Percentiles rank a stretch among this genome's conserved stretches.
These are phyloP conservation scores for Amblyraja radiata DNA, from an alignment of 2,797 vertebrate species.

Conservation along the genomic window DNA sequence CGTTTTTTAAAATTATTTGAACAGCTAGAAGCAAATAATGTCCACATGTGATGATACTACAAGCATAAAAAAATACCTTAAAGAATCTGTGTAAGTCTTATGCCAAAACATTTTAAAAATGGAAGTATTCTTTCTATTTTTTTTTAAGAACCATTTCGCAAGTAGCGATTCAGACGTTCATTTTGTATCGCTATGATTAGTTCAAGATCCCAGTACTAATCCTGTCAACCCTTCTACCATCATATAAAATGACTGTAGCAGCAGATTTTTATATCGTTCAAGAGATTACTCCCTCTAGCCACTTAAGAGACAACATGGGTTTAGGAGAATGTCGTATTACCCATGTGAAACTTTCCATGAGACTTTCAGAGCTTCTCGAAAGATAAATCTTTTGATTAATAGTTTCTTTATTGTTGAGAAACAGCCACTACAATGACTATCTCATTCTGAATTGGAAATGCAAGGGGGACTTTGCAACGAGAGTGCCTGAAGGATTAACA, in stretches of 20 bases:
- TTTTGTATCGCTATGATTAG: not conserved
- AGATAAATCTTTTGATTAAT: no score
- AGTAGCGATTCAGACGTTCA: not conserved
- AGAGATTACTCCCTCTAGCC: no score
- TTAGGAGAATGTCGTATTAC: no score
- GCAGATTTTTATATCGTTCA: no score
- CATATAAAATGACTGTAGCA: not conserved
- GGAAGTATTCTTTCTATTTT: not conserved
- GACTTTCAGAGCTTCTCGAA: no score
- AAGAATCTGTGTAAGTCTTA: no score
- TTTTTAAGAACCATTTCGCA: not conserved
- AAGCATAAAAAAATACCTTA: not conserved
- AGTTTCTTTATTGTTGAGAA: no score
- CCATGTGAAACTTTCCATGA: no score
- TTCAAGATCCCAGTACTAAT: not conserved
- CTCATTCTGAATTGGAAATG: not conserved
- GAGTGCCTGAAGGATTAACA: not conserved
- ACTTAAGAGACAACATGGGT: no score
- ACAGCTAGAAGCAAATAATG: not conserved
- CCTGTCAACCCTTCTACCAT: not conserved
- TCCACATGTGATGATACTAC: not conserved
- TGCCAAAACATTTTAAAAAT: not conserved
- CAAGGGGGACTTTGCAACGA: not conserved
- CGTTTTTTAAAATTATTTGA: not conserved
- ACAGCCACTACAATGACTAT: not conserved